Evolutionary conservation across 2,888 invertebrate species (phyloP), one percentile per base, ranked within the genome.

Genomic region (Acrocyrtus sp.): DNA sequence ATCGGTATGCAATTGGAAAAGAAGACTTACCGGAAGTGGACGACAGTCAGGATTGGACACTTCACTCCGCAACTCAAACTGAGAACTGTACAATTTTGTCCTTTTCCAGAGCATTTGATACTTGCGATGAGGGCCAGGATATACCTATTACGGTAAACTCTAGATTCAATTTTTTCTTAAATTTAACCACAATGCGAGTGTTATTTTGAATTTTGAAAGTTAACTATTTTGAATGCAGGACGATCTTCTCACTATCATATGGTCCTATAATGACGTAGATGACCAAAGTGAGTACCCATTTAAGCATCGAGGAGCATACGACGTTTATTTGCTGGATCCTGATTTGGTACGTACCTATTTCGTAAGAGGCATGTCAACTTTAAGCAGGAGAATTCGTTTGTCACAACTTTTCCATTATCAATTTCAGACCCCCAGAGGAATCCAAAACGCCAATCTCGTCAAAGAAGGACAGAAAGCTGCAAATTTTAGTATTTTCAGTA

Each of bases 311-410:
- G 63, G 63, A 1, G 12, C 45, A 2, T 27, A 26, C 22, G 15
- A 43, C 15, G 43, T 27, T 8, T 63, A 63, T 26, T 19, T 63
- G 43, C 17, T 43, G 10, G 63, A 63, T 29, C 54, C 63, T 19
- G 50, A 48, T 27, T 45, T 29, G 3, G 48, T 27, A 34, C 5
- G n/a, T n/a, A n/a, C n/a, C n/a, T n/a, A n/a, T n/a, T n/a, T n/a
- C n/a, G n/a, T n/a, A n/a, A n/a, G n/a, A n/a, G n/a, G n/a, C n/a
- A n/a, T n/a, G n/a, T n/a, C n/a, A n/a, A n/a, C n/a, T n/a, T n/a
- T n/a, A n/a, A n/a, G n/a, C n/a, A n/a, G n/a, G n/a, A n/a, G n/a
- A n/a, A n/a, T n/a, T n/a, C n/a, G n/a, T n/a, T n/a, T n/a, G n/a
- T n/a, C n/a, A 39, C 6, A 39, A 39, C 39, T 12, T 39, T 12